Conservation (phyloP, 1,140 invertebrate species). For the Drosophila setifemur region DNA sequence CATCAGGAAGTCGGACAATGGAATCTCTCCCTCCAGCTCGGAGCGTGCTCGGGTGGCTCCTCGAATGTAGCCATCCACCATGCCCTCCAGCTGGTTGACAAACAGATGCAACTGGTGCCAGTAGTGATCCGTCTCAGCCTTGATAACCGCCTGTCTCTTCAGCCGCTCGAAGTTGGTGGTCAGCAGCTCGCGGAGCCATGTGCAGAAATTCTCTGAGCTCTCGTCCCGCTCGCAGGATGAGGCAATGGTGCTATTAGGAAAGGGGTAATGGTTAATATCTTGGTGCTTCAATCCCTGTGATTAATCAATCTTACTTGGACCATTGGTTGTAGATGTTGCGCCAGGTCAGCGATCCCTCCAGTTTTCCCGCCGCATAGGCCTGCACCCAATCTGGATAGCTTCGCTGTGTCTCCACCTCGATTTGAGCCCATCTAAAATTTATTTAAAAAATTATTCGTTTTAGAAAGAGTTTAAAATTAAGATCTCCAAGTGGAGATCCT, state of each 20-base stretch:
- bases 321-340: conserved; percentile 92
- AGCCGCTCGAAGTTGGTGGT: conserved; percentile 87
- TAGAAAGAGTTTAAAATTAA: too few relatives aligned
- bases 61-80: conserved; percentile 87
- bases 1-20: conserved; percentile 87
- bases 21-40: conserved; percentile 84
- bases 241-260: conserved; percentile 85
- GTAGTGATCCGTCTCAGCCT: conserved; percentile 85
- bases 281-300: background rate
- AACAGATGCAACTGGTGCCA: conserved; percentile 87
- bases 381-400: conserved; percentile 90
- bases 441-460: background rate
- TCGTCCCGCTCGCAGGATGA: conserved; percentile 87
- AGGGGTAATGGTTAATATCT: background rate
- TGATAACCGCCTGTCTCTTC: conserved; percentile 86
- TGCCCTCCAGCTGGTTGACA: conserved; percentile 87
- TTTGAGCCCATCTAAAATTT: conserved; percentile 87
- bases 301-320: conserved; percentile 82
- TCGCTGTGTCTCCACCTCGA: conserved; percentile 90
- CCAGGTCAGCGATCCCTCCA: conserved; percentile 92
- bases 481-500: too few relatives aligned
- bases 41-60: conserved; percentile 86
- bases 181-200: conserved; percentile 70
- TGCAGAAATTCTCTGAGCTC: conserved; percentile 77
- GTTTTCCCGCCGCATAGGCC: conserved; percentile 94